Evolutionary conservation across 1,140 invertebrate genomes (phyloP).

Genomic region (Listronotus oregonensis): DNA sequence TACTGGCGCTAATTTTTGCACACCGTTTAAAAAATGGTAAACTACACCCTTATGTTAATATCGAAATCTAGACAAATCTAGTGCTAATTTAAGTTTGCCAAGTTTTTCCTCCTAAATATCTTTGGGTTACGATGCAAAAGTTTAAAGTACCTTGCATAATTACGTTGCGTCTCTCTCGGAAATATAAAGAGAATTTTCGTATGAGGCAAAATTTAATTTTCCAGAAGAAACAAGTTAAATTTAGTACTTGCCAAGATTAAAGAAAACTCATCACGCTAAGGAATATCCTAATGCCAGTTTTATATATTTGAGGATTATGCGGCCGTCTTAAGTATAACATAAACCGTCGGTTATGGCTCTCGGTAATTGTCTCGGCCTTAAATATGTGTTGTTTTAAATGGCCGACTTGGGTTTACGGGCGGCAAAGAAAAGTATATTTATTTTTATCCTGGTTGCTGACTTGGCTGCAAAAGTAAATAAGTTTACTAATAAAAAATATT

Average conservation of each 20-base stretch:
- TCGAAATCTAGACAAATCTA: background rate
- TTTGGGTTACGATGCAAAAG: slow-evolving; percentile 12
- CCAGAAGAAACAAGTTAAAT: slow-evolving; percentile 46
- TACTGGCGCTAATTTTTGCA: no score
- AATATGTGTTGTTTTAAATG: slow-evolving; percentile 34
- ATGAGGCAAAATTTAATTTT: slow-evolving; percentile 48
- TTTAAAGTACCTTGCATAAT: slow-evolving; percentile 36
- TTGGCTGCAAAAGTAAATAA: slow-evolving; percentile 22
- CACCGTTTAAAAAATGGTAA: no score
- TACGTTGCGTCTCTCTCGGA: slow-evolving; percentile 22
- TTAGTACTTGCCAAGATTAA: slow-evolving; percentile 49
- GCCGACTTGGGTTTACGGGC: slow-evolving; percentile 18
- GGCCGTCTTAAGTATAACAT: slow-evolving; percentile 19
- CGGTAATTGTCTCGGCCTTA: slow-evolving; percentile 30
- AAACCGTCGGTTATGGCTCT: slow-evolving; percentile 19
- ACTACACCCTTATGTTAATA: no score
- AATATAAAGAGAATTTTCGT: slow-evolving; percentile 39
- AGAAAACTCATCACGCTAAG: slow-evolving; percentile 50
- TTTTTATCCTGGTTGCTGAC: slow-evolving; percentile 23
- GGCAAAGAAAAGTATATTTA: slow-evolving; percentile 18
- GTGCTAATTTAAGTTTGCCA: slow-evolving; percentile 25
- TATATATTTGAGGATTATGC: slow-evolving; percentile 46
- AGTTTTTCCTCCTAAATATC: slow-evolving; percentile 2
- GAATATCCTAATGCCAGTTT: slow-evolving; percentile 49
- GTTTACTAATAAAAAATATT: slow-evolving; percentile 3